These are phyloP conservation scores for Campaea margaritaria DNA, from an alignment of 2,888 invertebrate species.

Conservation along the genomic window DNA sequence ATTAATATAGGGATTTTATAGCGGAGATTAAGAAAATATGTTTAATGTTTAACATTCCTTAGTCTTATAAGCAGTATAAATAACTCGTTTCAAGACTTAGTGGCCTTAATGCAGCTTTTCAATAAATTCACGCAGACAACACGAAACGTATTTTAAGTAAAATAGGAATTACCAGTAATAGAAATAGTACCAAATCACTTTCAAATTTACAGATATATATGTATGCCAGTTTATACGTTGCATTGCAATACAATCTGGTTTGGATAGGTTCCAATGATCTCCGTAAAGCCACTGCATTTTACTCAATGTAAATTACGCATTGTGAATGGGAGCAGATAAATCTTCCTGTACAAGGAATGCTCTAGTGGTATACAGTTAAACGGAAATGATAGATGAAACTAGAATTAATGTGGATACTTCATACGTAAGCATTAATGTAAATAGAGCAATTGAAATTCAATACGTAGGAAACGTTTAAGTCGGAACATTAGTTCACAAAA, in stretches of 20 bases:
- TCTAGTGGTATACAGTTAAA: slow-evolving; percentile 45
- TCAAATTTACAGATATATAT: slow-evolving; percentile 28
- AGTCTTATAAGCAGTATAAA: neutral
- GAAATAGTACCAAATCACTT: slow-evolving; percentile 13
- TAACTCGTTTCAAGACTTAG: neutral
- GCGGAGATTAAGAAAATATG: slow-evolving; percentile 9
- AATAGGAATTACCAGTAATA: neutral
- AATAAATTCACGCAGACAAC: slow-evolving; percentile 2
- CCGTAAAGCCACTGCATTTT: slow-evolving; percentile 45
- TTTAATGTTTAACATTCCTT: slow-evolving; percentile 13
- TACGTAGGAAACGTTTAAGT: slow-evolving; percentile 32
- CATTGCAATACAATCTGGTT: slow-evolving; percentile 37
- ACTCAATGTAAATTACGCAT: slow-evolving; percentile 50
- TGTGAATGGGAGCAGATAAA: slow-evolving; percentile 54
- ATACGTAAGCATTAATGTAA: slow-evolving; percentile 39
- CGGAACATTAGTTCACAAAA: slow-evolving; percentile 25
- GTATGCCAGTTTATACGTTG: slow-evolving; percentile 28
- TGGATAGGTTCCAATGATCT: slow-evolving; percentile 58
- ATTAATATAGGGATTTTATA: slow-evolving; percentile 16
- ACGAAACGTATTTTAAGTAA: slow-evolving; percentile 1
- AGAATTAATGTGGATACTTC: slow-evolving; percentile 35
- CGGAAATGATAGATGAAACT: slow-evolving; percentile 40
- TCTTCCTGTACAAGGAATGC: slow-evolving; percentile 45
- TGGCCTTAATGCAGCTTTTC: neutral
- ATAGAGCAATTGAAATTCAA: slow-evolving; percentile 37